phyloP scores from a whole-genome alignment of 1,140 invertebrate genomes.

The Drosophila baimaii region DNA sequence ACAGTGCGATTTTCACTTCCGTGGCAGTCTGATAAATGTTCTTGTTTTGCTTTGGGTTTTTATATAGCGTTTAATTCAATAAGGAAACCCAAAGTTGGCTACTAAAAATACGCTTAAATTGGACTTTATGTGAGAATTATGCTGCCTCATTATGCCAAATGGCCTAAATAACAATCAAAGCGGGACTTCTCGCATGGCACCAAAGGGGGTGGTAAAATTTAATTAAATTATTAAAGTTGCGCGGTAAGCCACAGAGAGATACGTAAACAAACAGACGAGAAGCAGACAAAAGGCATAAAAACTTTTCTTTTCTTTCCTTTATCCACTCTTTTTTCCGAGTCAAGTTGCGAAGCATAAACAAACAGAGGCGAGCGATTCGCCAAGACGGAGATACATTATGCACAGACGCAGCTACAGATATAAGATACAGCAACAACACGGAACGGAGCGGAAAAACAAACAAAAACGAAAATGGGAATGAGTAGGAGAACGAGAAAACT shows the following conservation, averaged over 20 bases:
- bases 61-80: conserved; percentile 62
- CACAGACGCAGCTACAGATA: conserved; percentile 64
- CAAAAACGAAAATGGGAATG: conserved; percentile 38
- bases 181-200: conserved; percentile 47
- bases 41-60: conserved; percentile 8
- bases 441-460: conserved; percentile 37
- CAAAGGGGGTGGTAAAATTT: conserved; percentile 55
- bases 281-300: conserved; percentile 74
- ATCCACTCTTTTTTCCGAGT: conserved; percentile 35
- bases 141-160: conserved; percentile 78
- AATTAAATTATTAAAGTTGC: conserved; percentile 80
- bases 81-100: conserved; percentile 48
- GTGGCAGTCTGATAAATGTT: conserved; percentile 18
- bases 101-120: conserved; percentile 72
- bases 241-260: conserved; percentile 65
- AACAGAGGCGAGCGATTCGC: conserved; percentile 64
- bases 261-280: conserved; percentile 60
- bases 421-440: conserved; percentile 47
- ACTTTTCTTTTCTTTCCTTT: conserved; percentile 53
- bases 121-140: conserved; percentile 77
- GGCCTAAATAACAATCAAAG: conserved; percentile 78
- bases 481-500: conserved; percentile 27
- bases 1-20: neutral
- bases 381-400: conserved; percentile 73
- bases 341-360: conserved; percentile 66